Evolutionary conservation across 2,888 invertebrate genomes (phyloP).

Genomic region (Agonopterix alstromeriana): DNA sequence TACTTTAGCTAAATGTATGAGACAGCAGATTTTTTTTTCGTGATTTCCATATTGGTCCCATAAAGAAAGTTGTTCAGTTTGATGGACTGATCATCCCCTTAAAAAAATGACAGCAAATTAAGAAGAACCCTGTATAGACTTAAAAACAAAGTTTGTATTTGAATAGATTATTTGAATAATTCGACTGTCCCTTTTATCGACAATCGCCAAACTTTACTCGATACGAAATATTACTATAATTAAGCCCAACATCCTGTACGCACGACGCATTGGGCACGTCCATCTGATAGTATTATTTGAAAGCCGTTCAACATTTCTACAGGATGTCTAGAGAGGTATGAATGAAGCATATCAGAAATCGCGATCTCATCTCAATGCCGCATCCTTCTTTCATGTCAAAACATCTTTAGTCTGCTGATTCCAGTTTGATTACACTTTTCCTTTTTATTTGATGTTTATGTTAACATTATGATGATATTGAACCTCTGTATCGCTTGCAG

Average conservation of each 20-base stretch:
- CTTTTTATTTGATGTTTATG: background rate
- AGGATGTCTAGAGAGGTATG: background rate
- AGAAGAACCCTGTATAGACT: too few relatives aligned
- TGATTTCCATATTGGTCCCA: too few relatives aligned
- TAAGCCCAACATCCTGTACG: too few relatives aligned
- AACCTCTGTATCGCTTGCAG: too few relatives aligned
- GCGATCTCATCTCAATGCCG: background rate
- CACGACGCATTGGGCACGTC: conserved; percentile 1
- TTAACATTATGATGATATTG: background rate
- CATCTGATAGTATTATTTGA: conserved; percentile 2
- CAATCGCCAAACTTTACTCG: too few relatives aligned
- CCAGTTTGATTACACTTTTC: background rate
- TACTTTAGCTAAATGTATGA: too few relatives aligned
- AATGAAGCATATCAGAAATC: background rate
- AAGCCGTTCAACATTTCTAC: conserved; percentile 1
- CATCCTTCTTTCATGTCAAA: background rate
- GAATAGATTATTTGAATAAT: background rate
- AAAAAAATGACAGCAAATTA: too few relatives aligned
- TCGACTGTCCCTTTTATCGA: background rate
- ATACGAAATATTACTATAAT: too few relatives aligned
- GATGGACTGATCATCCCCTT: too few relatives aligned
- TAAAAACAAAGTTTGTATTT: too few relatives aligned
- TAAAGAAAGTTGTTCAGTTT: too few relatives aligned
- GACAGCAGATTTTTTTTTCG: too few relatives aligned
- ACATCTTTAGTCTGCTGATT: background rate